These are phyloP conservation scores for Mantis religiosa DNA, from an alignment of 2,888 invertebrate genomes.

Conservation along the genomic window DNA sequence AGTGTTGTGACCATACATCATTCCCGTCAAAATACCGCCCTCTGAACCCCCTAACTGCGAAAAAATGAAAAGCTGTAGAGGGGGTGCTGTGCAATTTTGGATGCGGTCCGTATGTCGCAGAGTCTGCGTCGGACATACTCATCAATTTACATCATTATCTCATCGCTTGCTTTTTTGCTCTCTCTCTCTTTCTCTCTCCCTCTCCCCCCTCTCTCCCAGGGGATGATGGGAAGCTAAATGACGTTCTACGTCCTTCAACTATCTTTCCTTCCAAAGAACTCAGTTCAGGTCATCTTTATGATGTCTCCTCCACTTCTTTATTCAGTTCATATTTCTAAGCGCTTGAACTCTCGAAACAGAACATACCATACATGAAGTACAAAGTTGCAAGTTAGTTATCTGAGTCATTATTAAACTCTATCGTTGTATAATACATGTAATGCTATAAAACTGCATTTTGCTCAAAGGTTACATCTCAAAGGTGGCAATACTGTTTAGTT, in stretches of 20 bases:
- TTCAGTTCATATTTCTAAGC: no score
- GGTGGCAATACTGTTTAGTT: no score
- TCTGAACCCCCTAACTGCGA: not conserved
- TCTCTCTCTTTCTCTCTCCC: no score
- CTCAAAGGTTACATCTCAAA: no score
- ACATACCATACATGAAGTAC: no score
- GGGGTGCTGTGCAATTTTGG: not conserved
- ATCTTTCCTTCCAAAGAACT: no score
- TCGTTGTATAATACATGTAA: no score
- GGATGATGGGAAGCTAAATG: not conserved
- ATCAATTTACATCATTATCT: conserved; percentile 14
- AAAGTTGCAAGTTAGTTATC: no score
- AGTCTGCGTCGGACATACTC: not conserved
- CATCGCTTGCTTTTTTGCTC: not conserved
- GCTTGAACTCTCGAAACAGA: no score
- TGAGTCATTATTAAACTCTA: no score
- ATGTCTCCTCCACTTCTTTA: not conserved
- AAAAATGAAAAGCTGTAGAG: not conserved
- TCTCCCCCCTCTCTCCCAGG: no score
- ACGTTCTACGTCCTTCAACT: not conserved
- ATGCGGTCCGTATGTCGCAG: not conserved
- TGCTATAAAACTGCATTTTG: no score
- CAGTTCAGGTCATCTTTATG: not conserved
- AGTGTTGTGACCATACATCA: conserved; percentile 16
- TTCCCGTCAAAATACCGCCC: conserved; percentile 11